Percentiles rank a stretch among this genome's conserved stretches.
Conservation (phyloP, 2,113 vertebrate species). For the Indri indri region DNA sequence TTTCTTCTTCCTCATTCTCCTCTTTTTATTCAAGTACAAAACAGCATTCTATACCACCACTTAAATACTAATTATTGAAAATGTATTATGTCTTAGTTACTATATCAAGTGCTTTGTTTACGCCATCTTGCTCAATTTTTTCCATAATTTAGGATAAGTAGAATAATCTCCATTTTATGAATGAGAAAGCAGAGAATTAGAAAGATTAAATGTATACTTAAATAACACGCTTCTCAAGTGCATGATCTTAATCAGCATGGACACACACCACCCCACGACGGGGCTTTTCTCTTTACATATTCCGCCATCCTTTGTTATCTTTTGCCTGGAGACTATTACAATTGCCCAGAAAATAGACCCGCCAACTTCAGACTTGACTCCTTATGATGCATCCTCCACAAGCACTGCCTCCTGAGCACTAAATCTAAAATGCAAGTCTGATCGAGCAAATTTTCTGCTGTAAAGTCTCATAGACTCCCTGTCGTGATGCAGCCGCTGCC, state of each 20-base stretch:
- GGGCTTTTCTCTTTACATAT: not conserved
- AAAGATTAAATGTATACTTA: not conserved
- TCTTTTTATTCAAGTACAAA: not conserved
- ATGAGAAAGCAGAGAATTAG: slow-evolving; percentile 1
- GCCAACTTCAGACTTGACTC: not conserved
- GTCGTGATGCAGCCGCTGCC: not conserved
- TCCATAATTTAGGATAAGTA: not conserved
- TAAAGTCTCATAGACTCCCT: not conserved
- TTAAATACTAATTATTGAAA: not conserved
- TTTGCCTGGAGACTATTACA: not conserved
- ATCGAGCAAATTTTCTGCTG: not conserved
- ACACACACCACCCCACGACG: not conserved
- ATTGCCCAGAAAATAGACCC: not conserved
- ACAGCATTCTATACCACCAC: not conserved
- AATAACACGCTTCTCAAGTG: not conserved
- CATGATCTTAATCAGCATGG: not conserved
- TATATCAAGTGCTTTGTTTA: not conserved
- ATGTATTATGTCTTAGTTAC: not conserved
- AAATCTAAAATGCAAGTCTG: slow-evolving; percentile 6
- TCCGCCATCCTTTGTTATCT: not conserved
- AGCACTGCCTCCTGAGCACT: not conserved
- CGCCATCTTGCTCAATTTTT: not conserved
- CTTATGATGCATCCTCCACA: not conserved
- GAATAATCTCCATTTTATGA: not conserved
- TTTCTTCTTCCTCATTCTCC: not conserved